Conservation (phyloP, 2,113 vertebrate species). For the Ctenomys sociabilis region DNA sequence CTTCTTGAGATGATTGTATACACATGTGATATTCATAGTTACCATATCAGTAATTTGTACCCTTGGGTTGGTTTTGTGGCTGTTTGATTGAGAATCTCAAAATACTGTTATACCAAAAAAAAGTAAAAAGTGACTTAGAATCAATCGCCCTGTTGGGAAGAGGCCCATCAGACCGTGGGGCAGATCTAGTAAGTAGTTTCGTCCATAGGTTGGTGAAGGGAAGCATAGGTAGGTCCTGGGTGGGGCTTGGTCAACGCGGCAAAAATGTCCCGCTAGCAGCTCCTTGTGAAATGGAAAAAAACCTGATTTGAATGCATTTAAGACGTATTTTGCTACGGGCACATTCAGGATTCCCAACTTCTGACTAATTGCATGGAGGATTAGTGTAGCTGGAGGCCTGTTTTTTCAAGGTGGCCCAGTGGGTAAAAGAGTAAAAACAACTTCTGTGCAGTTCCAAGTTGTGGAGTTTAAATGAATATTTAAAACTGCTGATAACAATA, state of each 20-base stretch:
- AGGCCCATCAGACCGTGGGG: background rate
- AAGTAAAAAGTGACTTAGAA: background rate
- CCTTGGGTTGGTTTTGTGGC: background rate
- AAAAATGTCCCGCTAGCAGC: accelerated
- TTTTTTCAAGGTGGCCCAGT: background rate
- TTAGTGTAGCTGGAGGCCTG: background rate
- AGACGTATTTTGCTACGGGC: background rate
- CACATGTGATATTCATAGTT: background rate
- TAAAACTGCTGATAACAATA: background rate
- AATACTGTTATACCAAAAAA: background rate
- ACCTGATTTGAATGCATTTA: background rate
- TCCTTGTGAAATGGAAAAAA: background rate
- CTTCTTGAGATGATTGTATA: background rate
- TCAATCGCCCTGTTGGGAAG: background rate
- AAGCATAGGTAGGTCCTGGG: background rate
- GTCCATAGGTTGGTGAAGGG: background rate
- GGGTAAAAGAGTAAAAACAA: background rate
- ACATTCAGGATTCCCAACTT: background rate
- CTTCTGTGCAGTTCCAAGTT: background rate
- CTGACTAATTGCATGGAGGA: background rate
- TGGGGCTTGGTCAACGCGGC: background rate
- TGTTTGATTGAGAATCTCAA: background rate
- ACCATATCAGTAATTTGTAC: background rate
- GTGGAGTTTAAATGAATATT: background rate
- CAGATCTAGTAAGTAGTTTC: background rate